phyloP scores from a whole-genome alignment of 2,113 vertebrate species.

The Cottus gobio region DNA sequence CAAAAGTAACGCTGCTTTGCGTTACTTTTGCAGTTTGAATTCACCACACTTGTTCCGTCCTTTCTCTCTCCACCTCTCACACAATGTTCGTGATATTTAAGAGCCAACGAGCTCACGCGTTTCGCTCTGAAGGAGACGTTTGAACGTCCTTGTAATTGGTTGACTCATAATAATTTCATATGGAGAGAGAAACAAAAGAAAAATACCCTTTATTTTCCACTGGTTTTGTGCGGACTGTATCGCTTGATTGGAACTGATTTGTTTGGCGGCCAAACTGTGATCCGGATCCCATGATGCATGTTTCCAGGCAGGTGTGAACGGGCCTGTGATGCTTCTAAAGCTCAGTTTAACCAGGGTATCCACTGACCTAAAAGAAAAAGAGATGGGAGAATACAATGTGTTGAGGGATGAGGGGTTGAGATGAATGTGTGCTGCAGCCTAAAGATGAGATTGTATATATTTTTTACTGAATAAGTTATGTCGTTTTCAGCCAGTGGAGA shows the following conservation, averaged over 20 bases:
- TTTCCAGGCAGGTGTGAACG: slow-evolving; percentile 60
- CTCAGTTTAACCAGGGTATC: slow-evolving; percentile 81
- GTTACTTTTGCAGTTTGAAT: neutral
- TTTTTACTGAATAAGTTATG: slow-evolving; percentile 98
- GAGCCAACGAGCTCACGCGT: neutral
- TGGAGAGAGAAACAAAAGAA: neutral
- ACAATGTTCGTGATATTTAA: neutral
- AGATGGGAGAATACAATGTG: slow-evolving; percentile 27
- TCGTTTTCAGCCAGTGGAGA: slow-evolving; percentile 78
- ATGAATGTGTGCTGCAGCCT: slow-evolving; percentile 82
- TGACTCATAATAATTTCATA: neutral
- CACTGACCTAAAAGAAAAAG: slow-evolving; percentile 51
- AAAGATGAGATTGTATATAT: slow-evolving; percentile 91
- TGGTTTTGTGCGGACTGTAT: neutral
- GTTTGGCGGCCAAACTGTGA: slow-evolving; percentile 33
- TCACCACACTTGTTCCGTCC: slow-evolving; percentile 13
- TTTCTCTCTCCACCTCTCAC: neutral
- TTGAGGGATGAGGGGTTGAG: slow-evolving; percentile 14
- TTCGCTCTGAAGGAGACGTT: neutral
- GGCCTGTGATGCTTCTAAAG: slow-evolving; percentile 75
- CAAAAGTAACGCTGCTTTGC: neutral
- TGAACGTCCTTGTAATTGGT: neutral
- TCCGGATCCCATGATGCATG: slow-evolving; percentile 63
- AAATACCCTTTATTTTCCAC: neutral
- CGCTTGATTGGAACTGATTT: neutral